Evolutionary conservation across 1,140 invertebrate species (phyloP), one percentile per base, ranked within the genome.

Genomic region (Aradophagus sp.): DNA sequence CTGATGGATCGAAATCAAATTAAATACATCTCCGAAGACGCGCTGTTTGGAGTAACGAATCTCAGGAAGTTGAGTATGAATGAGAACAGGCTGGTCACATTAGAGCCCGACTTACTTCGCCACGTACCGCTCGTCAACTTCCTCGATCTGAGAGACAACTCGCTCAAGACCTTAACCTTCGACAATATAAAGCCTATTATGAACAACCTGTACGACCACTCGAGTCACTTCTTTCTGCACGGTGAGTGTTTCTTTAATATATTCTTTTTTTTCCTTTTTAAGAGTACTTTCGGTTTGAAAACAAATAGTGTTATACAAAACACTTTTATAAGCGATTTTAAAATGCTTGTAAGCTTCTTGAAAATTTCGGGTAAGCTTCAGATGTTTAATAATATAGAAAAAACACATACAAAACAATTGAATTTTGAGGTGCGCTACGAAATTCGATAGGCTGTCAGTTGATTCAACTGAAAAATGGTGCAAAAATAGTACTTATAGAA

Each of bases 1-100:
- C 86, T 92, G 31, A 80, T 95, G 56, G 91, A 91, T 59, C 89
- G 89, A 65, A 95, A 95, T 83, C 85, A 88, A 31, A 89, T 93
- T 38, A 82, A 87, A 77, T 88, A 88, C 67, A 89, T 95, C 42
- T 89, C 89, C 5, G 89, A 90, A 27, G 88, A 89, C 12, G 92
- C 93, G 0, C 89, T 95, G 42, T 87, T 89, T 12, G 92, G 91
- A 0, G 80, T 94, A 75, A 88, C 87, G 35, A 89, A 89, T 56
- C 81, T 95, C 36, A 85, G 87, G 73, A 88, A 89, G 47, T 80
- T 95, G 39, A 88, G 87, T 65, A 86, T 95, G 14, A 89, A 89
- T 70, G 90, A 92, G 61, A 95, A 95, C 85, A 88, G 90, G 70
- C 84, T 95, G 7, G 87, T 88, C 11, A 84, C 84, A 4, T 84